These are phyloP conservation scores for Folsomia candida DNA, from an alignment of 2,888 invertebrate genomes.

Conservation along the genomic window DNA sequence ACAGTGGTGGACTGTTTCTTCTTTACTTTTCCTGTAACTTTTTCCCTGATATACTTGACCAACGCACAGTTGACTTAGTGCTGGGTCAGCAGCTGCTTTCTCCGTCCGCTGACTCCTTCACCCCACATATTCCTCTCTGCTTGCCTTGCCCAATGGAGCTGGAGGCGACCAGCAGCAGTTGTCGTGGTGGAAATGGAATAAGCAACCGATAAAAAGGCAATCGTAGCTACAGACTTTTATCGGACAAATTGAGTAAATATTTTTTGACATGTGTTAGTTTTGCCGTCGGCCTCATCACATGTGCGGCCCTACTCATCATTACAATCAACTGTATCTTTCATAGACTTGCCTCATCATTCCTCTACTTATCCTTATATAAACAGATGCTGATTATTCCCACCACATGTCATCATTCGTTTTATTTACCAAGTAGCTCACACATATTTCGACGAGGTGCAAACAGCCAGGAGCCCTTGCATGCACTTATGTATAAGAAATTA, in stretches of 20 bases:
- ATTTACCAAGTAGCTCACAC: too few species aligned
- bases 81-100: constrained; percentile 1
- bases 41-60: not conserved
- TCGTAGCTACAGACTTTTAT: not conserved
- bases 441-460: too few species aligned
- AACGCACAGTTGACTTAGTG: not conserved
- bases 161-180: too few species aligned
- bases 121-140: not conserved
- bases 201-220: not conserved
- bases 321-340: not conserved
- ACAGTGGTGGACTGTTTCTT: not conserved
- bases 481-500: too few species aligned
- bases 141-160: not conserved
- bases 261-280: constrained; percentile 9
- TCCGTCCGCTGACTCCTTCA: not conserved
- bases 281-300: not conserved
- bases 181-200: not conserved
- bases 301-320: not conserved
- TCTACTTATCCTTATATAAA: not conserved
- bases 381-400: not conserved
- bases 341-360: not conserved
- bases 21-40: not conserved
- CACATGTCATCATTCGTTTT: too few species aligned
- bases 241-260: constrained; percentile 10
- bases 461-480: too few species aligned